Conservation (phyloP, 2,113 vertebrate species). For the Ia io region DNA sequence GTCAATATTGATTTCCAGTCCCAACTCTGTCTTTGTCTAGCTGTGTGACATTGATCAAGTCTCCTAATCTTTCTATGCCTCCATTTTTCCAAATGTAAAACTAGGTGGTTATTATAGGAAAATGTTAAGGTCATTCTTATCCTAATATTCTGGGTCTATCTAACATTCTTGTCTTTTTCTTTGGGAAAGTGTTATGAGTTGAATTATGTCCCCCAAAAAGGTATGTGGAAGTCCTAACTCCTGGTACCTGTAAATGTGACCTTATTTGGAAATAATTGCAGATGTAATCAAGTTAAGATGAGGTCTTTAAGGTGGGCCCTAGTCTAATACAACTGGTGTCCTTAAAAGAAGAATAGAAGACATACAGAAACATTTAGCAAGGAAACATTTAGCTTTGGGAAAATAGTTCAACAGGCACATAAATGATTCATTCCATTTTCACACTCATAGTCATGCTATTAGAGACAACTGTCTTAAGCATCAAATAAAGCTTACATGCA, state of each 20-base stretch:
- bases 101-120: neutral
- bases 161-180: slow-evolving; percentile 18
- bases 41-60: neutral
- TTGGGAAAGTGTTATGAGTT: neutral
- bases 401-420: neutral
- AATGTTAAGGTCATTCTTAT: neutral
- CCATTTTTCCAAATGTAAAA: slow-evolving; percentile 23
- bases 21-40: neutral
- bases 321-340: neutral
- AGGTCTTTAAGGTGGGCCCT: neutral
- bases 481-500: neutral
- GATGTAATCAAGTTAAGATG: neutral
- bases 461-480: neutral
- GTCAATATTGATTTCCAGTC: neutral
- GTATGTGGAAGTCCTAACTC: neutral
- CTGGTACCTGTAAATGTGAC: neutral
- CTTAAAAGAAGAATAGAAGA: neutral
- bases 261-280: slow-evolving; percentile 36
- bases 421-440: neutral
- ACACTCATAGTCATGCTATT: neutral
- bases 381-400: neutral
- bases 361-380: neutral
- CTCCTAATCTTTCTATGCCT: neutral
- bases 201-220: neutral
- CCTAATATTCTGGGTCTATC: neutral